These are phyloP conservation scores for Myotis yumanensis DNA, from an alignment of 2,113 vertebrate genomes.

Conservation along the genomic window DNA sequence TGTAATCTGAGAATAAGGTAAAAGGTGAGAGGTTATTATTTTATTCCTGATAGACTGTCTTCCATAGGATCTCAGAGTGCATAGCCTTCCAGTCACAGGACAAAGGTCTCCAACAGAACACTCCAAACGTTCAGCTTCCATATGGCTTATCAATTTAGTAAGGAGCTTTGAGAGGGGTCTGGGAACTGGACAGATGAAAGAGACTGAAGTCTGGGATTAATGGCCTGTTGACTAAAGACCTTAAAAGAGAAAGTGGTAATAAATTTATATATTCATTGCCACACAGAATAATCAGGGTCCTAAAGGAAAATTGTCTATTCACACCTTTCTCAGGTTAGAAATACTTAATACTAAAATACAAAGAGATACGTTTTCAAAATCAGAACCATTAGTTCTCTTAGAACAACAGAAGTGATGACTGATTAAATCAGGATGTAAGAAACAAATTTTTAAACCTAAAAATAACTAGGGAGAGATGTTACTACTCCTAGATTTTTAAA, in stretches of 20 bases:
- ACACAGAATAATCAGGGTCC: not conserved
- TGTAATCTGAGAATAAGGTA: constrained; percentile 83
- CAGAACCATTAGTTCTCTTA: not conserved
- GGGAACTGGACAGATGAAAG: not conserved
- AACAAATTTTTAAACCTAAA: not conserved
- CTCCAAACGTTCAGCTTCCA: not conserved
- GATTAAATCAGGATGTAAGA: not conserved
- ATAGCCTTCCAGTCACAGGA: not conserved
- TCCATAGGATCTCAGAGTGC: not conserved
- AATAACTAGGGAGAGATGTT: not conserved
- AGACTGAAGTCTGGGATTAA: not conserved
- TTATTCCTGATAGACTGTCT: not conserved
- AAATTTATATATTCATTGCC: not conserved
- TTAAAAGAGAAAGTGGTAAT: constrained; percentile 10
- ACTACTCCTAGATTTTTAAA: constrained; percentile 1
- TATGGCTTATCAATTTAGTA: not conserved
- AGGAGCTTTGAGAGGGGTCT: not conserved
- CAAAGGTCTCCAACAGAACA: not conserved
- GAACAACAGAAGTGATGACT: not conserved
- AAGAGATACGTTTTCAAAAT: not conserved
- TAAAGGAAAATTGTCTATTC: not conserved
- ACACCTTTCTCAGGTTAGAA: constrained; percentile 10
- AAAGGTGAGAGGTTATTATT: not conserved
- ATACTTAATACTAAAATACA: constrained; percentile 20
- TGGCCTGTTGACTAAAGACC: not conserved